Conservation (phyloP, 2,113 vertebrate genomes). For the Pampusana beccarii region DNA sequence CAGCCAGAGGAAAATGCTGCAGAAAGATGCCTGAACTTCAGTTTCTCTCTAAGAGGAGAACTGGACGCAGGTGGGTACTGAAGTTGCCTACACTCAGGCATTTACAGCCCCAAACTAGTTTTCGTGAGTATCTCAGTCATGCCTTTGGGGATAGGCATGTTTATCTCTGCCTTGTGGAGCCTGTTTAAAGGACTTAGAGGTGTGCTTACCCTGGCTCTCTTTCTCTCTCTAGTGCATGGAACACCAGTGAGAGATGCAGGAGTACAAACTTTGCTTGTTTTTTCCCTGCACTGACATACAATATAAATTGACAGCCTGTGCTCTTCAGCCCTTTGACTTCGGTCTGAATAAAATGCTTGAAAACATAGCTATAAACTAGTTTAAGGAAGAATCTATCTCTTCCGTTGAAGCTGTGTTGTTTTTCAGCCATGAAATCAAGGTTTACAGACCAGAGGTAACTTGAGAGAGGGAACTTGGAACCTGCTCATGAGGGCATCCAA, state of each 20-base stretch:
- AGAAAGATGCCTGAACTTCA: background rate
- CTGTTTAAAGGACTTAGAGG: background rate
- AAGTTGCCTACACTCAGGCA: background rate
- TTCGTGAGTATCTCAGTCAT: background rate
- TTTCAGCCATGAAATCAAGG: background rate
- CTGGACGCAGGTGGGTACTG: fast-evolving
- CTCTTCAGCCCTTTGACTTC: background rate
- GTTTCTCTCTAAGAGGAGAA: background rate
- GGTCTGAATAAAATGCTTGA: background rate
- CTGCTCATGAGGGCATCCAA: background rate
- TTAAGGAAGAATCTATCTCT: background rate
- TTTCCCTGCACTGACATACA: background rate
- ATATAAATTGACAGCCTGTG: background rate
- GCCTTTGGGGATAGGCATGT: background rate
- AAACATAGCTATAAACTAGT: background rate
- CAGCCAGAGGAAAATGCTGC: background rate
- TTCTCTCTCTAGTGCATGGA: background rate
- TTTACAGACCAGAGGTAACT: background rate
- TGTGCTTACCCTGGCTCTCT: background rate
- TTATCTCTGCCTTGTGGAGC: background rate
- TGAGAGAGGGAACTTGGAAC: background rate
- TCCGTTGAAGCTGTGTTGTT: background rate
- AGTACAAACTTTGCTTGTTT: background rate
- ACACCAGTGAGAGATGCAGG: background rate
- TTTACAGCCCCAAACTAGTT: background rate